Conservation (phyloP, 2,797 vertebrate genomes). For the Pteronotus mesoamericanus region DNA sequence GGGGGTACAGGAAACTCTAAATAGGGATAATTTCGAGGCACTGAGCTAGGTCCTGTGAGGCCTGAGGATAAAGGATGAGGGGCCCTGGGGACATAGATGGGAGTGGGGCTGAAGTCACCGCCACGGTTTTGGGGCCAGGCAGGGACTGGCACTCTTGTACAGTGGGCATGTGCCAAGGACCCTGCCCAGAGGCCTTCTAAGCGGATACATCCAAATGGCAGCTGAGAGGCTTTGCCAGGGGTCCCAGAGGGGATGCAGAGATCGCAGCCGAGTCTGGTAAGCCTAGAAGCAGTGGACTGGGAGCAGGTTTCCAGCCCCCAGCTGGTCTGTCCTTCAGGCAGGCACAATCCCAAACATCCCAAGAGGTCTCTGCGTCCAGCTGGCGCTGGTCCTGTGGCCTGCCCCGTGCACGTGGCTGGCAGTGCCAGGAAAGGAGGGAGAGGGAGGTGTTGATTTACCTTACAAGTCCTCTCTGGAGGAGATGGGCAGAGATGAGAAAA, state of each 20-base stretch:
- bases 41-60: neutral
- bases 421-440: neutral
- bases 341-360: conserved; percentile 16
- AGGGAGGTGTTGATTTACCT: neutral
- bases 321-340: neutral
- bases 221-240: neutral
- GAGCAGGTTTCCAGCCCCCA: neutral
- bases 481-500: neutral
- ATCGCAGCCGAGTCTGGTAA: neutral
- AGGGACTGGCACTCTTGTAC: neutral
- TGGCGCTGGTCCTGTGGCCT: conserved; percentile 7
- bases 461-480: neutral
- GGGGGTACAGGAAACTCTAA: neutral
- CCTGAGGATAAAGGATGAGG: neutral
- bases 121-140: neutral
- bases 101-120: neutral
- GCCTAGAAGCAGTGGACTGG: neutral
- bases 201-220: neutral
- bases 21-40: neutral
- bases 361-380: neutral
- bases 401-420: neutral
- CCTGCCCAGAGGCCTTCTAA: neutral
- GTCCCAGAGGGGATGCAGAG: neutral
- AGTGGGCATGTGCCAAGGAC: neutral
- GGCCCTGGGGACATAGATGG: neutral